These are phyloP conservation scores for Drosophila lini DNA, from an alignment of 1,140 invertebrate species.

Conservation along the genomic window DNA sequence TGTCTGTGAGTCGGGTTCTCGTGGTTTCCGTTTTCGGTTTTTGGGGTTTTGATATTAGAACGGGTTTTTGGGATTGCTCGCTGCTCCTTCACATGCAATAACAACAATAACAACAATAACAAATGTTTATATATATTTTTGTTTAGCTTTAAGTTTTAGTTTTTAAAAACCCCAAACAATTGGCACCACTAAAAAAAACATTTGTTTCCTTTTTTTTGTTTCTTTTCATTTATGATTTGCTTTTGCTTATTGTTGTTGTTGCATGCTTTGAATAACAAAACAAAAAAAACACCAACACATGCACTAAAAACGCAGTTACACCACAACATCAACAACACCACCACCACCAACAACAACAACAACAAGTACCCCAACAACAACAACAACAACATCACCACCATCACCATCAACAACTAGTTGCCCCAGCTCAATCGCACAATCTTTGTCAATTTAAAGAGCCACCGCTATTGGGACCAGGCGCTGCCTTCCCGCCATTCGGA, in stretches of 20 bases:
- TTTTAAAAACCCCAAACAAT: conserved; percentile 2
- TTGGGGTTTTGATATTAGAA: conserved; percentile 17
- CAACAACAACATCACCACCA: conserved; percentile 57
- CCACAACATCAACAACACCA: conserved; percentile 59
- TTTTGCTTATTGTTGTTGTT: conserved; percentile 70
- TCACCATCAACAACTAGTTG: conserved; percentile 74
- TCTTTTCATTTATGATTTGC: conserved; percentile 53
- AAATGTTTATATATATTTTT: not conserved
- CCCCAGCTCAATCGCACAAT: conserved; percentile 82
- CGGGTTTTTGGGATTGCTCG: conserved; percentile 25
- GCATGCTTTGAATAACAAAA: conserved; percentile 59
- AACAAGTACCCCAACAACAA: conserved; percentile 52
- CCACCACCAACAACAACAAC: conserved; percentile 47
- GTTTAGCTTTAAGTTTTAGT: conserved; percentile 48
- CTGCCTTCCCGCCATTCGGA: conserved; percentile 81
- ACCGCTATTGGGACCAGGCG: conserved; percentile 83
- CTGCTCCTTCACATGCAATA: conserved; percentile 53
- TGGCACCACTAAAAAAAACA: conserved; percentile 13
- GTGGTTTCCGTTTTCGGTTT: conserved; percentile 34
- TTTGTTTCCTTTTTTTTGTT: conserved; percentile 42
- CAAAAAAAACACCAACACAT: conserved; percentile 27
- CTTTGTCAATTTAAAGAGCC: conserved; percentile 85
- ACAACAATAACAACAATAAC: conserved; percentile 48
- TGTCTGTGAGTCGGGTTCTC: conserved; percentile 25
- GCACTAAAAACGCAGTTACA: conserved; percentile 56